Evolutionary conservation across 1,140 invertebrate species (phyloP).

Genomic region (Sinonovacula constricta): DNA sequence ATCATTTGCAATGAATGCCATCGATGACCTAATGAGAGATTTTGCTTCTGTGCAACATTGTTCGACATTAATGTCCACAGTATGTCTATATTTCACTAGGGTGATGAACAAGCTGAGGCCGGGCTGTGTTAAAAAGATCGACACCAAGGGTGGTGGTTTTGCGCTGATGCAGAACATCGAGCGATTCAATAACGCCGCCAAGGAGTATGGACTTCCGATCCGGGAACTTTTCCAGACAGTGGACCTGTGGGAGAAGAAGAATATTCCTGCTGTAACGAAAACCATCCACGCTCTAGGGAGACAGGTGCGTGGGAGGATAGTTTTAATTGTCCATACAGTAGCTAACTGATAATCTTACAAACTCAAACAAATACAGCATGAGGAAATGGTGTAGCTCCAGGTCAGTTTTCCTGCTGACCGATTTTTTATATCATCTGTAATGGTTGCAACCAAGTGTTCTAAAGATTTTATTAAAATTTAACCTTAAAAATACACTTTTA

Average conservation of each 20-base stretch:
- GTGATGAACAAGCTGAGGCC: constrained; percentile 93
- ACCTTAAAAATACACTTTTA: no score
- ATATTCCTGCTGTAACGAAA: constrained; percentile 92
- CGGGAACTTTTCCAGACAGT: constrained; percentile 96
- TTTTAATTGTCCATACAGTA: no score
- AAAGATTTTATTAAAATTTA: no score
- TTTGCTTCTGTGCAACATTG: not conserved
- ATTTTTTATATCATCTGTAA: no score
- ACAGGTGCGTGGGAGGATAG: no score
- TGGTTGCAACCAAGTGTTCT: no score
- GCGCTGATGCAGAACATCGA: constrained; percentile 97
- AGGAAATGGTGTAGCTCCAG: no score
- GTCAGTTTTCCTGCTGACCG: no score
- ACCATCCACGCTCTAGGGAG: constrained; percentile 93
- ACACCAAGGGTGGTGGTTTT: constrained; percentile 93
- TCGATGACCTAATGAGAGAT: not conserved
- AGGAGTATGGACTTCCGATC: constrained; percentile 90
- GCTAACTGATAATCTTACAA: no score
- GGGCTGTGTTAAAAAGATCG: constrained; percentile 90
- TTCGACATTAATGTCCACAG: not conserved
- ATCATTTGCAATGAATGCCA: not conserved
- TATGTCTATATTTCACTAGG: constrained; percentile 71
- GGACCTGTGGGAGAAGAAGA: constrained; percentile 95
- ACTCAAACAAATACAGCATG: no score
- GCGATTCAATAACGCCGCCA: constrained; percentile 93